These are phyloP conservation scores for Goniozus legneri DNA, from an alignment of 1,140 invertebrate genomes.

Conservation along the genomic window DNA sequence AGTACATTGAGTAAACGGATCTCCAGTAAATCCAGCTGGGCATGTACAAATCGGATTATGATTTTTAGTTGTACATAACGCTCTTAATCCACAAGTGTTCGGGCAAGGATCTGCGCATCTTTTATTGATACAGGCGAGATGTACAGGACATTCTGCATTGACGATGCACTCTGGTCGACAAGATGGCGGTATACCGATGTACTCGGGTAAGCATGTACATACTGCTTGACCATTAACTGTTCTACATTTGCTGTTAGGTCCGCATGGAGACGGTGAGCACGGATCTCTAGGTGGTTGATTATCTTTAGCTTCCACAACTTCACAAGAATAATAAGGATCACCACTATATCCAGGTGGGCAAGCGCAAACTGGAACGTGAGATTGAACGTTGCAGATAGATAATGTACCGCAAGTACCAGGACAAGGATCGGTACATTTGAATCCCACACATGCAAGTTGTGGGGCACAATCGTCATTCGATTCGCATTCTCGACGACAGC, in stretches of 20 bases:
- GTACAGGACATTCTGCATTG: conserved; percentile 56
- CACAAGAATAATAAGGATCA: conserved; percentile 70
- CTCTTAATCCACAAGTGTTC: conserved; percentile 58
- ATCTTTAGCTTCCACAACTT: conserved; percentile 33
- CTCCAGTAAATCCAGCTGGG: conserved; percentile 67
- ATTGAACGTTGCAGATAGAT: conserved; percentile 70
- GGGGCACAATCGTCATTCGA: conserved; percentile 68
- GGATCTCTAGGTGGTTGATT: conserved; percentile 42
- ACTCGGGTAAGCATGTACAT: conserved; percentile 58
- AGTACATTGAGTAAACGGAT: conserved; percentile 66
- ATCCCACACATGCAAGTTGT: conserved; percentile 67
- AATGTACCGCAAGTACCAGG: conserved; percentile 68
- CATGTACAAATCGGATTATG: conserved; percentile 69
- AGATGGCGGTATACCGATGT: conserved; percentile 54
- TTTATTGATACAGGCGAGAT: conserved; percentile 58
- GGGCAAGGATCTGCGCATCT: conserved; percentile 59
- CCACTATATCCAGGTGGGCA: conserved; percentile 72
- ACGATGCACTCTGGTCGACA: conserved; percentile 59
- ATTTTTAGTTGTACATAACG: conserved; percentile 56
- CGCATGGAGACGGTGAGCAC: conserved; percentile 58
- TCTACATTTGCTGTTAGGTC: conserved; percentile 58
- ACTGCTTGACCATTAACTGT: conserved; percentile 54
- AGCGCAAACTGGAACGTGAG: conserved; percentile 72
- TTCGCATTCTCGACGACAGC: conserved; percentile 76
- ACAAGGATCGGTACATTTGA: conserved; percentile 75